Conservation (phyloP, 2,797 vertebrate genomes). For the Rhynchonycteris naso region DNA sequence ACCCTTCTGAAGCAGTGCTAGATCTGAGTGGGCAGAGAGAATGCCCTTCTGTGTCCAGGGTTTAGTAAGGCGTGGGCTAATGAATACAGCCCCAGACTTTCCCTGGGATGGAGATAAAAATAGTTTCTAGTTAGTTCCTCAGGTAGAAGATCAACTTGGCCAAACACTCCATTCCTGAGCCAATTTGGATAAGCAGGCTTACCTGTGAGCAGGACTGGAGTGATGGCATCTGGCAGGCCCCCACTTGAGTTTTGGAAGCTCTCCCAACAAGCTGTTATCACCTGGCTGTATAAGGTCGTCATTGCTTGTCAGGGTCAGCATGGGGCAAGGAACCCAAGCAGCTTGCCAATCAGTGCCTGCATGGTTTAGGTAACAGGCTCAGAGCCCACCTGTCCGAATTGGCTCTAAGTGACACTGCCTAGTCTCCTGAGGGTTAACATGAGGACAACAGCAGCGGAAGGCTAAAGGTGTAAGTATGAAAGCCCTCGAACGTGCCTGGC, state of each 20-base stretch:
- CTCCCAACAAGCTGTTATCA: neutral
- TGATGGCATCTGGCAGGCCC: neutral
- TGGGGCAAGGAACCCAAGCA: too few relatives aligned
- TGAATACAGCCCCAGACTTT: neutral
- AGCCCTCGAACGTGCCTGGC: neutral
- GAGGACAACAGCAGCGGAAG: neutral
- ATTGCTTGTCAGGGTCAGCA: neutral
- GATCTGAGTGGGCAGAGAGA: neutral
- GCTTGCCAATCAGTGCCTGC: neutral
- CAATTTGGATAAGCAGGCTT: neutral
- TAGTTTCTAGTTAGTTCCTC: conserved; percentile 16
- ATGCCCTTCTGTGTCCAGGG: neutral
- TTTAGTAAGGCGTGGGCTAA: neutral
- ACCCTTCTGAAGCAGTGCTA: neutral
- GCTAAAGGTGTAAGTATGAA: neutral
- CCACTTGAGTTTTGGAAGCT: neutral
- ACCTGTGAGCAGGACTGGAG: neutral
- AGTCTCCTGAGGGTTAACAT: neutral
- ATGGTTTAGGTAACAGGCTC: too few relatives aligned
- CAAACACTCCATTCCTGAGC: neutral
- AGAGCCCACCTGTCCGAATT: neutral
- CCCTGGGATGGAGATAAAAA: neutral
- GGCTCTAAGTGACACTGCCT: neutral
- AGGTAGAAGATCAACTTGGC: neutral
- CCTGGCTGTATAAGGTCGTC: neutral